phyloP scores from a whole-genome alignment of 2,113 vertebrate species.

The Tonatia bakeri region DNA sequence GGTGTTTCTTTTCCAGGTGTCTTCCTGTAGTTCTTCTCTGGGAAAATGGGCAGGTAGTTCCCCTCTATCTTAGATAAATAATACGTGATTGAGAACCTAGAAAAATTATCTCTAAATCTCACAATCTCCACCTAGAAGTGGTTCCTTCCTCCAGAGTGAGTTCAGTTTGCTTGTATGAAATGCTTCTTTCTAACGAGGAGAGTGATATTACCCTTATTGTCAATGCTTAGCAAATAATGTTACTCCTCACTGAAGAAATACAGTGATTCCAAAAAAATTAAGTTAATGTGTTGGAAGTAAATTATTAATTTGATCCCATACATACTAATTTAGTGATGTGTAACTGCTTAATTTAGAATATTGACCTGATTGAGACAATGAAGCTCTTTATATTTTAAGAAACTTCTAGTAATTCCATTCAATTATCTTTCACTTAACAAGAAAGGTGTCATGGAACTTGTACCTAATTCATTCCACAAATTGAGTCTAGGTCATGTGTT shows the following conservation, averaged over 20 bases:
- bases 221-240: constrained; percentile 45
- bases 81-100: constrained; percentile 78
- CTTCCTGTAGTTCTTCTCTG: constrained; percentile 73
- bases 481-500: not conserved
- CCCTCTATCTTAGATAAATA: constrained; percentile 80
- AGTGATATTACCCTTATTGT: constrained; percentile 40
- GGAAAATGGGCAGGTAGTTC: constrained; percentile 79
- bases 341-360: constrained; percentile 73
- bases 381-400: constrained; percentile 38
- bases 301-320: constrained; percentile 69
- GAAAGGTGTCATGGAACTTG: not conserved
- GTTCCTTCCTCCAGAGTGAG: constrained; percentile 44
- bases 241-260: constrained; percentile 59
- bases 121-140: constrained; percentile 67
- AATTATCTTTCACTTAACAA: constrained; percentile 47
- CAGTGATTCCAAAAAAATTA: constrained; percentile 55
- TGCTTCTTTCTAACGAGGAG: not conserved
- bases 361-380: constrained; percentile 45
- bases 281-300: constrained; percentile 58
- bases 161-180: constrained; percentile 44
- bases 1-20: constrained; percentile 77
- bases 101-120: constrained; percentile 79
- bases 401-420: not conserved
- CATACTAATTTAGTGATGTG: constrained; percentile 67
- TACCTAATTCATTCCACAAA: constrained; percentile 29